Evolutionary conservation across 2,888 invertebrate species (phyloP).

Genomic region (Cheilosia soror): DNA sequence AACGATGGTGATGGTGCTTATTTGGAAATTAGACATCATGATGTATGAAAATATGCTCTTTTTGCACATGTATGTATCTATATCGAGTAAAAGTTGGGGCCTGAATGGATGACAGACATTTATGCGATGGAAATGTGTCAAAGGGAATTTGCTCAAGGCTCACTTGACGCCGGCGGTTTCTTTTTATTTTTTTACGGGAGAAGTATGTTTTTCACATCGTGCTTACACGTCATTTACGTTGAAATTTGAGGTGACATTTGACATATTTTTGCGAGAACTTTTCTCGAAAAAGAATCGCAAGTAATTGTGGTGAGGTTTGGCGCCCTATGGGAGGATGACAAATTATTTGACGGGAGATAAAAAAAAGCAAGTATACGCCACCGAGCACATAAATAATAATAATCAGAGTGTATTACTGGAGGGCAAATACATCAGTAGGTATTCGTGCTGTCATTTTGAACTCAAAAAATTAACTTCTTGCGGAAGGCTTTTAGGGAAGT

Average conservation of each 20-base stretch:
- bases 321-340: slow-evolving; percentile 2
- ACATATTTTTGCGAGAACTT: slow-evolving; percentile 54
- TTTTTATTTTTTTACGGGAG: neutral
- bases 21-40: slow-evolving; percentile 60
- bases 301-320: neutral
- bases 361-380: slow-evolving; percentile 9
- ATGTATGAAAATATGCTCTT: slow-evolving; percentile 27
- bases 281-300: slow-evolving; percentile 28
- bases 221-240: slow-evolving; percentile 49
- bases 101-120: slow-evolving; percentile 40
- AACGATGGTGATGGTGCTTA: slow-evolving; percentile 36
- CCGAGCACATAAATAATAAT: slow-evolving; percentile 33
- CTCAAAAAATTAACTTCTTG: slow-evolving; percentile 31
- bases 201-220: slow-evolving; percentile 17
- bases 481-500: neutral
- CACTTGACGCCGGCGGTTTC: slow-evolving; percentile 20
- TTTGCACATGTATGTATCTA: slow-evolving; percentile 20
- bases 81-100: slow-evolving; percentile 10
- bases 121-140: slow-evolving; percentile 71
- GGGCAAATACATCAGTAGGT: slow-evolving; percentile 28
- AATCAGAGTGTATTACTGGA: slow-evolving; percentile 36
- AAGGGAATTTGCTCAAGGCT: slow-evolving; percentile 55
- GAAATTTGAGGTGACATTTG: slow-evolving; percentile 68
- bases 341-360: slow-evolving; percentile 3
- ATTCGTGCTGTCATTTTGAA: slow-evolving; percentile 41